phyloP scores from a whole-genome alignment of 2,113 vertebrate genomes.

The Strigops habroptila region DNA sequence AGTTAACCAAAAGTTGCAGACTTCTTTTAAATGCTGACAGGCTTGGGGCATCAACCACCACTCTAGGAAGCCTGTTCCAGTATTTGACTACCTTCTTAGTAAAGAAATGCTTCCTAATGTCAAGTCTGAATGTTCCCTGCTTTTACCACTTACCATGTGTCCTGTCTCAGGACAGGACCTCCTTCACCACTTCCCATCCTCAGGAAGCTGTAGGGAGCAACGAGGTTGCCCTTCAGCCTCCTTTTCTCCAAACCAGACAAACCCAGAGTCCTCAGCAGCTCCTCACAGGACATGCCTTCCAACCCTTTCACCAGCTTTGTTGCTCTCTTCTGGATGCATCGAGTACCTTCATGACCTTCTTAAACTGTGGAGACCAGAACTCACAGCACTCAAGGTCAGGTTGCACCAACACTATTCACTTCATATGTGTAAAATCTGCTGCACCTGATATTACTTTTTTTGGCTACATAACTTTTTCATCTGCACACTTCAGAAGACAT shows the following conservation, averaged over 20 bases:
- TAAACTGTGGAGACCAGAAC: not conserved
- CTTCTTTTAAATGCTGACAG: not conserved
- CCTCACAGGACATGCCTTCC: not conserved
- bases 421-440: not conserved
- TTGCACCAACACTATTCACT: rapidly evolving
- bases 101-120: not conserved
- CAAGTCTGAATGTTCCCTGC: not conserved
- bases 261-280: not conserved
- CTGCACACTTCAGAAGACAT: not conserved
- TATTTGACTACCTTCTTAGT: not conserved
- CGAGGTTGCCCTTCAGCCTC: not conserved
- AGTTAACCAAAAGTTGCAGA: not conserved
- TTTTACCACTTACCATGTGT: no score
- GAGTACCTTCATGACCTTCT: rapidly evolving
- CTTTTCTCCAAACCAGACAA: not conserved
- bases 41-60: rapidly evolving
- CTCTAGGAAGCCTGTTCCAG: not conserved
- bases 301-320: not conserved
- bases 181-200: not conserved
- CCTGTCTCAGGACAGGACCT: no score
- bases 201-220: not conserved
- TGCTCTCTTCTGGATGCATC: rapidly evolving
- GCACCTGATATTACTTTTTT: not conserved
- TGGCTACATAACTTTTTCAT: not conserved
- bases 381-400: not conserved